A percentile compares a stretch with the other conserved stretches of the same genome.
Evolutionary conservation across 2,888 invertebrate species (phyloP).

Genomic region (Galerucella pusilla): DNA sequence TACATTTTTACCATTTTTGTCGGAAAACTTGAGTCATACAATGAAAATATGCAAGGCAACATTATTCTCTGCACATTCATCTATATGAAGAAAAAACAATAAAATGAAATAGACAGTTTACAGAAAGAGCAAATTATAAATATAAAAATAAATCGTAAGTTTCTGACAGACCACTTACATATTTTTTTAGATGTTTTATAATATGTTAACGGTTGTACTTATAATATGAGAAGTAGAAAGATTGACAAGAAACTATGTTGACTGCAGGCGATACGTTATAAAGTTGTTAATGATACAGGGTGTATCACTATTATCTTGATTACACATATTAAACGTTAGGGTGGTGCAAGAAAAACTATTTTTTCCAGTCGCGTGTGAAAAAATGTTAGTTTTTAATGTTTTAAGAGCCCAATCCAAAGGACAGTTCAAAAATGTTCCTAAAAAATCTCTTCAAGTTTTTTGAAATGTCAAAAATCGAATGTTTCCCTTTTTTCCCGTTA

Average conservation of each 20-base stretch:
- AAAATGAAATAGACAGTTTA: background rate
- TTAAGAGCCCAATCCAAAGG: too few species aligned
- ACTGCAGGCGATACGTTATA: background rate
- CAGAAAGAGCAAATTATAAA: background rate
- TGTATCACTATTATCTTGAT: background rate
- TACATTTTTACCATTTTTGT: background rate
- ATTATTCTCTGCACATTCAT: background rate
- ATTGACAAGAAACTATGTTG: background rate
- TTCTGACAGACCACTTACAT: slow-evolving; percentile 1
- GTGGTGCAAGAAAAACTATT: too few species aligned
- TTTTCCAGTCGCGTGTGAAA: too few species aligned
- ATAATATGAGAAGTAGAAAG: background rate
- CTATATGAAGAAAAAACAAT: background rate
- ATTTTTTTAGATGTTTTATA: background rate
- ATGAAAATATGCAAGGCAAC: too few species aligned
- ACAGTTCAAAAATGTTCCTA: too few species aligned
- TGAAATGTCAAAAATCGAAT: too few species aligned
- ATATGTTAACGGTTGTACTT: background rate
- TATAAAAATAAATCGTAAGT: background rate
- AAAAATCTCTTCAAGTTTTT: too few species aligned
- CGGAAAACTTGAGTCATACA: background rate
- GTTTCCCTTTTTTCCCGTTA: too few species aligned
- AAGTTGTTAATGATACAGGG: background rate
- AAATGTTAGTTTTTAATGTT: too few species aligned
- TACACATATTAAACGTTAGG: too few species aligned